Evolutionary conservation across 2,113 vertebrate genomes (phyloP).

Genomic region (Mesitornis unicolor): DNA sequence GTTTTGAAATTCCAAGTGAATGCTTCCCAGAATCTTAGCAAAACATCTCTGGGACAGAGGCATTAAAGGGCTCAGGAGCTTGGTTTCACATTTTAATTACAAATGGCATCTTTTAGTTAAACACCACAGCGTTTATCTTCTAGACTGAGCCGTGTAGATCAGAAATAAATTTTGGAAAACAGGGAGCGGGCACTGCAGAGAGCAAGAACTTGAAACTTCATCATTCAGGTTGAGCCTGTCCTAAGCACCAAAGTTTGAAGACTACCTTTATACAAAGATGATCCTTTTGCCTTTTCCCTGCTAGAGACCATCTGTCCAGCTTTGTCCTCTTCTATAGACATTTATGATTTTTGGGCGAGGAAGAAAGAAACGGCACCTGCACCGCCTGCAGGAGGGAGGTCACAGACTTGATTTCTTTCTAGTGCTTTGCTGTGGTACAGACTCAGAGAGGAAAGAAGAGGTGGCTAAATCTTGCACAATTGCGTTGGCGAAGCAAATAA

Average conservation of each 20-base stretch:
- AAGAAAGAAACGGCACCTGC: accelerated
- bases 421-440: accelerated
- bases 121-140: neutral
- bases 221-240: neutral
- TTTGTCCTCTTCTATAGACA: neutral
- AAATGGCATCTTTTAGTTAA: neutral
- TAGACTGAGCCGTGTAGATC: neutral
- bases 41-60: neutral
- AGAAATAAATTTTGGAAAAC: neutral
- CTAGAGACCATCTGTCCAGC: neutral
- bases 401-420: neutral
- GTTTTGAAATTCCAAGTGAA: neutral
- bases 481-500: neutral
- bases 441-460: neutral
- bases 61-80: neutral
- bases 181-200: neutral
- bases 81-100: neutral
- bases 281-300: neutral
- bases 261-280: neutral
- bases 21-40: neutral
- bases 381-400: neutral
- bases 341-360: neutral
- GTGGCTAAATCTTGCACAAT: neutral
- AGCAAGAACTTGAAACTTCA: neutral
- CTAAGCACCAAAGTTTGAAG: neutral